Percentiles rank a stretch among this genome's conserved stretches.
Evolutionary conservation across 2,113 vertebrate genomes (phyloP).

Genomic region (Glareola pratincola): DNA sequence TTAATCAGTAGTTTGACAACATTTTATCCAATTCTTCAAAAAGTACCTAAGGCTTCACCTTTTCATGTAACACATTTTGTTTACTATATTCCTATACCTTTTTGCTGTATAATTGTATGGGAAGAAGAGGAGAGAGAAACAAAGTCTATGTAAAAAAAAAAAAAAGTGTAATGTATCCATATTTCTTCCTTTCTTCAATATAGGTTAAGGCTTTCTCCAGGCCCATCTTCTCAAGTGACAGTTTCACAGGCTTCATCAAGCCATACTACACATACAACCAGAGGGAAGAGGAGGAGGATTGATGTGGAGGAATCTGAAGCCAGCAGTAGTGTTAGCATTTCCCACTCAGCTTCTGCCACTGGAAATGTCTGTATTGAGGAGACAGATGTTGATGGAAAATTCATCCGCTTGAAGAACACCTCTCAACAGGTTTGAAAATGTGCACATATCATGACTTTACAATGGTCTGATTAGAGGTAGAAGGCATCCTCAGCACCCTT

Average conservation of each 20-base stretch:
- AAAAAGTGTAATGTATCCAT: background rate
- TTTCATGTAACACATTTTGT: background rate
- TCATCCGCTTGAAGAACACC: conserved; percentile 85
- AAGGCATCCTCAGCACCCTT: rapidly evolving
- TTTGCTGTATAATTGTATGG: background rate
- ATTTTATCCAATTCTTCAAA: background rate
- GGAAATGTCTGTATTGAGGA: conserved; percentile 85
- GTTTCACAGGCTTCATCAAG: conserved; percentile 87
- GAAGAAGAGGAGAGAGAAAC: background rate
- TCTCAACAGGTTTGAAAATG: conserved; percentile 79
- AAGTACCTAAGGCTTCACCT: background rate
- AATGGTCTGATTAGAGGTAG: background rate
- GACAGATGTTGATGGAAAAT: conserved; percentile 90
- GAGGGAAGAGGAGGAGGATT: conserved; percentile 85
- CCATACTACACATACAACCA: conserved; percentile 77
- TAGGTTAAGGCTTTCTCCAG: conserved; percentile 86
- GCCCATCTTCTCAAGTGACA: conserved; percentile 83
- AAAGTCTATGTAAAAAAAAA: background rate
- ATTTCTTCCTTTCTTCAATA: background rate
- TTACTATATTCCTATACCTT: background rate
- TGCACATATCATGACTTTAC: background rate
- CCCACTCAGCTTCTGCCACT: conserved; percentile 86
- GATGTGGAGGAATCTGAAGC: conserved; percentile 88
- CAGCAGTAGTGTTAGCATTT: conserved; percentile 87
- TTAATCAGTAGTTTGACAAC: background rate